Conservation (phyloP, 2,888 invertebrate species). For the Andrena fulva region DNA sequence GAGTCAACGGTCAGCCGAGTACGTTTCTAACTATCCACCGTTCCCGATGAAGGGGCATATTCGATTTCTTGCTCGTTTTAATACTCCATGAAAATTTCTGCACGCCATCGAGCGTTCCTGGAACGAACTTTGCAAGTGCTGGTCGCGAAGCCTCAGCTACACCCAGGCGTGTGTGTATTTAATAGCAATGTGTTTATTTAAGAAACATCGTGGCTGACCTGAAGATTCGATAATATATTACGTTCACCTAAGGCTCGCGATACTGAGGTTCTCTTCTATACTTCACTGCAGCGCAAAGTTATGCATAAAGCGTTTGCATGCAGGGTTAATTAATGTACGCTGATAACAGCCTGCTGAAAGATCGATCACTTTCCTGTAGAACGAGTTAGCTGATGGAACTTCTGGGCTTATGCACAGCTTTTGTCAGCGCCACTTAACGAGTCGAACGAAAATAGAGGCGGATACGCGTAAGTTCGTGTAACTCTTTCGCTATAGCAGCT, state of each 20-base stretch:
- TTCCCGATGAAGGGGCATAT: slow-evolving; percentile 47
- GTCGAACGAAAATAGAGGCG: slow-evolving; percentile 22
- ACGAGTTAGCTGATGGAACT: slow-evolving; percentile 7
- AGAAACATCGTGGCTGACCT: neutral
- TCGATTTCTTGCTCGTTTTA: slow-evolving; percentile 51
- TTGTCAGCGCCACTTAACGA: slow-evolving; percentile 40
- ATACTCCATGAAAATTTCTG: neutral
- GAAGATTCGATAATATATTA: neutral
- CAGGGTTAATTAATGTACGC: slow-evolving; percentile 24
- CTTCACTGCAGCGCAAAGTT: neutral
- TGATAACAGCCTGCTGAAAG: slow-evolving; percentile 26
- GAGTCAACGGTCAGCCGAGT: slow-evolving; percentile 67
- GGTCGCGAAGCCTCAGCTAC: neutral
- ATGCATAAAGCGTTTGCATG: slow-evolving; percentile 21
- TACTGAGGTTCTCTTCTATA: neutral
- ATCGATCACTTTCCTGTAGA: slow-evolving; percentile 13
- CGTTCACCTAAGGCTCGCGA: neutral
- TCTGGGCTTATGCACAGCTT: slow-evolving; percentile 37
- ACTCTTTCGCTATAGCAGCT: slow-evolving; percentile 12
- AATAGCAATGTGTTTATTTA: neutral
- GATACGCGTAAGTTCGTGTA: slow-evolving; percentile 39
- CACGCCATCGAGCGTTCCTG: neutral
- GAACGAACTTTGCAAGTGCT: slow-evolving; percentile 6
- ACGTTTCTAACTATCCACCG: slow-evolving; percentile 42
- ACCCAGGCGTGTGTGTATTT: neutral